Conservation (phyloP, 2,797 vertebrate species). For the Myotis planiceps region DNA sequence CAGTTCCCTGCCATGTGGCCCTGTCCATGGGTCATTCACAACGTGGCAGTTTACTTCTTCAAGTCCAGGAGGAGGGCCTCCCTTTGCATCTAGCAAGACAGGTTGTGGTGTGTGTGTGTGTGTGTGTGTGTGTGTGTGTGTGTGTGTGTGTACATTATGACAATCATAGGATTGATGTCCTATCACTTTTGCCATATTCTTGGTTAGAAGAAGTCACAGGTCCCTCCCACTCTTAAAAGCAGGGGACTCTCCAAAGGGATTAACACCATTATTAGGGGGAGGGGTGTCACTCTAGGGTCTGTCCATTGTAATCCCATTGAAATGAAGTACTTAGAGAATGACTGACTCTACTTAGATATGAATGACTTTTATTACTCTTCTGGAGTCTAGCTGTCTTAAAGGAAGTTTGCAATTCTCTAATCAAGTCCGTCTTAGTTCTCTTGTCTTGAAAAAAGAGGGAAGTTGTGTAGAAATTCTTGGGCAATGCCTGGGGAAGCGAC, state of each 20-base stretch:
- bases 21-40: neutral
- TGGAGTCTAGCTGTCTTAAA: constrained; percentile 1
- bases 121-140: neutral
- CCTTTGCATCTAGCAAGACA: neutral
- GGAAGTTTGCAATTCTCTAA: constrained; percentile 12
- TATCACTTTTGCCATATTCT: neutral
- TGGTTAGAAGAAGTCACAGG: neutral
- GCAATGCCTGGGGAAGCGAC: neutral
- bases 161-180: neutral
- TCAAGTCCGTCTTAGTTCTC: neutral
- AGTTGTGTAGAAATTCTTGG: neutral
- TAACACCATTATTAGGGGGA: neutral
- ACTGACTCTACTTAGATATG: neutral
- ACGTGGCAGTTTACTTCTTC: neutral
- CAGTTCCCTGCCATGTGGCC: neutral
- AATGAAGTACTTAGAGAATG: neutral
- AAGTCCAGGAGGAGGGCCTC: neutral
- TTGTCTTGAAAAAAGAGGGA: neutral
- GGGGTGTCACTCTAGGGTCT: neutral
- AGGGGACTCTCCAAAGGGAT: neutral
- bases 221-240: neutral
- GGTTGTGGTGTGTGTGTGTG: neutral
- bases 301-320: neutral
- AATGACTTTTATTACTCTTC: neutral
- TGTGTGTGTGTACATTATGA: neutral